phyloP scores from a whole-genome alignment of 1,140 invertebrate genomes.

The Megathymus violae region DNA sequence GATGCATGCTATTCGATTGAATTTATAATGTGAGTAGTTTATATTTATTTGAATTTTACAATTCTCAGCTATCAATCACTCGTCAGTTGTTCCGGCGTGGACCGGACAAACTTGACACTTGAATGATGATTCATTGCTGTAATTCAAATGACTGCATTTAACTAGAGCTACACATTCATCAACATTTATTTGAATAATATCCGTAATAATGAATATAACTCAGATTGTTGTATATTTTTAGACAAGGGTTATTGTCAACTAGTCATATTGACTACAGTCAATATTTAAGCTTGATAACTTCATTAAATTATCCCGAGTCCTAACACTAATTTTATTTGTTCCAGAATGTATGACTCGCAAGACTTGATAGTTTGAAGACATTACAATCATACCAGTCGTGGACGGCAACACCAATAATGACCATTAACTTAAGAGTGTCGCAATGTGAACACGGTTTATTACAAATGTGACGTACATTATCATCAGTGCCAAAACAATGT shows the following conservation, averaged over 20 bases:
- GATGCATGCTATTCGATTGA: too few species aligned
- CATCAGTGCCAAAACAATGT: conserved; percentile 79
- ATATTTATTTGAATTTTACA: too few species aligned
- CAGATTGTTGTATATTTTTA: too few species aligned
- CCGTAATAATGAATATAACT: too few species aligned
- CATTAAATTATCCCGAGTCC: neutral
- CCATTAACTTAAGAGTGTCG: conserved; percentile 74
- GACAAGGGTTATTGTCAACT: too few species aligned
- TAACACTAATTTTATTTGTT: conserved; percentile 49
- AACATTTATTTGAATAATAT: too few species aligned
- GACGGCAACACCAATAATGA: conserved; percentile 61
- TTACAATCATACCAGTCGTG: conserved; percentile 40
- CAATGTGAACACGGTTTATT: conserved; percentile 51
- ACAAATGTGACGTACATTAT: conserved; percentile 64
- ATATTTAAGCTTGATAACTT: too few species aligned
- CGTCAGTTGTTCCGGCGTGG: conserved; percentile 5
- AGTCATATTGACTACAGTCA: too few species aligned
- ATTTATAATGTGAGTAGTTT: too few species aligned
- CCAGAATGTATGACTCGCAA: conserved; percentile 59
- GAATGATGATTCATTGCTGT: conserved; percentile 10
- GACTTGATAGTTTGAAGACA: conserved; percentile 39
- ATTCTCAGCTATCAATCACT: conserved; percentile 18
- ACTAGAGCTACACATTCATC: neutral
- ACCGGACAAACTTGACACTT: conserved; percentile 18
- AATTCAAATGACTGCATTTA: conserved; percentile 6